These are phyloP conservation scores for Ptychoptera albimana DNA, from an alignment of 2,888 invertebrate species.

Conservation along the genomic window DNA sequence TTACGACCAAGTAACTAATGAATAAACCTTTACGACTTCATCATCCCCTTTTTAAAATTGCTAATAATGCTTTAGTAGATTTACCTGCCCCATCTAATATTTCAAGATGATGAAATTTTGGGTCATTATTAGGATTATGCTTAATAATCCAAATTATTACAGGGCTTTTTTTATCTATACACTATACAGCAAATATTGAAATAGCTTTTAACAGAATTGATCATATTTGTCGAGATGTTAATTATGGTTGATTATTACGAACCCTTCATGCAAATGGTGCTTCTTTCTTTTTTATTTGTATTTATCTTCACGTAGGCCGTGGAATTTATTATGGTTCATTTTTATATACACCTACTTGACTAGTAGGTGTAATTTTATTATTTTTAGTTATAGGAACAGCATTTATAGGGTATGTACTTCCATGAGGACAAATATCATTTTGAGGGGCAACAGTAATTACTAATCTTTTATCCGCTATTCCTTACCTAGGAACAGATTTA, in stretches of 20 bases:
- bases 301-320: conserved; percentile 52
- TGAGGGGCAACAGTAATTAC: conserved; percentile 70
- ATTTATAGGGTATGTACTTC: conserved; percentile 57
- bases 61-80: conserved; percentile 40
- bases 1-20: conserved; percentile 35
- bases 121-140: conserved; percentile 44
- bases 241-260: conserved; percentile 50
- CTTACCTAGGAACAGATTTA: conserved; percentile 44
- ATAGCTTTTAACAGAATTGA: conserved; percentile 48
- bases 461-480: conserved; percentile 54
- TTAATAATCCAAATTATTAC: conserved; percentile 49
- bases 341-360: conserved; percentile 39
- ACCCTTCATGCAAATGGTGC: conserved; percentile 54
- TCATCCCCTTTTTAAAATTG: conserved; percentile 38
- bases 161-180: conserved; percentile 53
- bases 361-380: conserved; percentile 42
- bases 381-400: conserved; percentile 48
- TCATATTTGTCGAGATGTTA: conserved; percentile 54
- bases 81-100: conserved; percentile 45
- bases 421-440: conserved; percentile 63
- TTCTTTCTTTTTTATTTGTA: conserved; percentile 53
- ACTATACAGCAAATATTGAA: conserved; percentile 45
- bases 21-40: conserved; percentile 32
- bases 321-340: conserved; percentile 39
- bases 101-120: conserved; percentile 51